Conservation (phyloP, 2,113 vertebrate genomes). For the Trichomycterus rosablanca region DNA sequence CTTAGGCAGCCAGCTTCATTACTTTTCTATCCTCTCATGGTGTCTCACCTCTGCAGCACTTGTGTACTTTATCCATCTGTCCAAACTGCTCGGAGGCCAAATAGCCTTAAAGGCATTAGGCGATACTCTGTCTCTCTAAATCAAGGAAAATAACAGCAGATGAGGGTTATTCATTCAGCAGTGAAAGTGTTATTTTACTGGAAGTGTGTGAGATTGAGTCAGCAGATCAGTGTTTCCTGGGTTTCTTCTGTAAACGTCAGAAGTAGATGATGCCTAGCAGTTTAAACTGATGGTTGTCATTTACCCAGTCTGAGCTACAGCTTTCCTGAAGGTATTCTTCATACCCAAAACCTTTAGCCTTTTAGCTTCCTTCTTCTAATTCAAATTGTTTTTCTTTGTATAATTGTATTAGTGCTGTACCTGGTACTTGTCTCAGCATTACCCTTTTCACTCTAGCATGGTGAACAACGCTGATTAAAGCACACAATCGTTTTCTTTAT, state of each 20-base stretch:
- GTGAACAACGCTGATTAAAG: too few relatives aligned
- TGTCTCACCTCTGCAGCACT: constrained; percentile 10
- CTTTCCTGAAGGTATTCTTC: background rate
- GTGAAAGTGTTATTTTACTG: background rate
- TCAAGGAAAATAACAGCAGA: constrained; percentile 9
- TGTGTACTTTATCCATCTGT: constrained; percentile 39
- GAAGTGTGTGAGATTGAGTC: too few relatives aligned
- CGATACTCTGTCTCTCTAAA: background rate
- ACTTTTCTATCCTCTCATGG: background rate
- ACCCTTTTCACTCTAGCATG: too few relatives aligned
- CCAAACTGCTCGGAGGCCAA: constrained; percentile 21
- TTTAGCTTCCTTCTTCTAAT: too few relatives aligned
- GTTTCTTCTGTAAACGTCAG: constrained; percentile 10
- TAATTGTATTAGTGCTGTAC: too few relatives aligned
- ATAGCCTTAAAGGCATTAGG: too few relatives aligned
- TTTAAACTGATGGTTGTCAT: background rate
- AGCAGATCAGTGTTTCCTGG: background rate
- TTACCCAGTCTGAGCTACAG: constrained; percentile 1
- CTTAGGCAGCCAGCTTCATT: constrained; percentile 4
- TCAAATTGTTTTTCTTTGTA: too few relatives aligned
- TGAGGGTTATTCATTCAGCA: constrained; percentile 15
- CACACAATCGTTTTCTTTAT: too few relatives aligned
- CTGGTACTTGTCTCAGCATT: too few relatives aligned
- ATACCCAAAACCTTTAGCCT: too few relatives aligned
- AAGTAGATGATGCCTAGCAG: constrained; percentile 5